phyloP scores from a whole-genome alignment of 2,888 invertebrate genomes.

The Prosopocoilus inquinatus region DNA sequence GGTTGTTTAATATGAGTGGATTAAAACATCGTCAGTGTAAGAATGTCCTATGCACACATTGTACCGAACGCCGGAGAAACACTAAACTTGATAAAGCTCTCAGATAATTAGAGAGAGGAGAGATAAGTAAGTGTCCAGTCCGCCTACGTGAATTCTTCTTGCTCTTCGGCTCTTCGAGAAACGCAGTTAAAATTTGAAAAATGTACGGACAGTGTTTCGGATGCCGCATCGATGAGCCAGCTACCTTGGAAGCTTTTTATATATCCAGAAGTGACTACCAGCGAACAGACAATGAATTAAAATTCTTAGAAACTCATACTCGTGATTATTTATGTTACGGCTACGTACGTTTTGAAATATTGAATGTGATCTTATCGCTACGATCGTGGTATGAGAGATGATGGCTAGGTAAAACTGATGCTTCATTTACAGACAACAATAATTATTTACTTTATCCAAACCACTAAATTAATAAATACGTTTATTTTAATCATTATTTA shows the following conservation, averaged over 20 bases:
- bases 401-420: neutral
- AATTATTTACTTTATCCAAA: too few relatives aligned
- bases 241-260: conserved; percentile 35
- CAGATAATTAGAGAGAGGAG: conserved; percentile 47
- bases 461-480: too few relatives aligned
- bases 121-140: conserved; percentile 43
- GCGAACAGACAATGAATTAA: conserved; percentile 40
- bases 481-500: too few relatives aligned
- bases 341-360: conserved; percentile 40
- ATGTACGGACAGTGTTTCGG: conserved; percentile 31
- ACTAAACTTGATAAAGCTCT: conserved; percentile 46
- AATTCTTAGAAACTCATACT: conserved; percentile 44
- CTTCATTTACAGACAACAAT: too few relatives aligned
- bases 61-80: conserved; percentile 38
- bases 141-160: conserved; percentile 36
- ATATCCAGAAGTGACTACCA: conserved; percentile 36
- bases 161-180: conserved; percentile 13
- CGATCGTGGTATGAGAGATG: conserved; percentile 31
- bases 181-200: conserved; percentile 36
- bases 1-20: conserved; percentile 34
- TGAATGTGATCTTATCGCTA: conserved; percentile 41
- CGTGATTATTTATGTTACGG: conserved; percentile 42
- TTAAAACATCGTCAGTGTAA: conserved; percentile 34
- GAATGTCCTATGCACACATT: conserved; percentile 35
- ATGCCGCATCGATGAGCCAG: conserved; percentile 26